Base-by-base conservation (phyloP, 2,888 invertebrate genomes). In the Silvanus unidentatus region DNA sequence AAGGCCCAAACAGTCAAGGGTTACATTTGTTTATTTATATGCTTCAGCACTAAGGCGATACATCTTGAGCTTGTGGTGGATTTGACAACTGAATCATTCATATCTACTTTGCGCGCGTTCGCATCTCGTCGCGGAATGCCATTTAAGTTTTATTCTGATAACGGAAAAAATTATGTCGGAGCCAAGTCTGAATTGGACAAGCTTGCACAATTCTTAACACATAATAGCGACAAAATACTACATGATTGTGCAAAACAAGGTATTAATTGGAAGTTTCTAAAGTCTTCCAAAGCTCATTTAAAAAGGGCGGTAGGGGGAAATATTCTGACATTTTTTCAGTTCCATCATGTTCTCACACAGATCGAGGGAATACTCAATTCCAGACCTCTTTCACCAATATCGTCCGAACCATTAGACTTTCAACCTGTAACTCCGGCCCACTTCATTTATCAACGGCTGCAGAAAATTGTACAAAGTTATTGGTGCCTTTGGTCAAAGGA, bases 111-210 rank as follows among this genome's bases (percentile, higher is more conserved):
- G 11, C 39, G 38, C 12, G 15, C 40, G 10, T 47, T 47, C 14
- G n/a, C 43, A 2, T 35, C 40, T 2, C 14, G 44, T 13, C 28
- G 47, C 10, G 47, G 48, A 11, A 22, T 14, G 28, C 16, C 13
- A 4, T 16, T 14, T 6, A n/a, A 16, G 2, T 32, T 44, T 27
- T 44, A 40, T 12, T 36, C 40, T 8, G 40, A 29, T 16, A 40
- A 47, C 30, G 47, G 40, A 10, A 39, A 36, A 6, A 44, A 44
- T 30, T 47, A 43, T 36, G 42, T 48, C 3, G 54, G 48, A 4
- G 35, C 35, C 8, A 28, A 28, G 10, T 9, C 8, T 10, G 28
- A 28, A 28, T 28, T 28, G 10, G 10, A 28, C 28, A 10, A 28
- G 28, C 28, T 28, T 9, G 8, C 10, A 9, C 8, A 28, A 10